Evolutionary conservation across 2,797 vertebrate genomes (phyloP).

Genomic region (Decapterus maruadsi): DNA sequence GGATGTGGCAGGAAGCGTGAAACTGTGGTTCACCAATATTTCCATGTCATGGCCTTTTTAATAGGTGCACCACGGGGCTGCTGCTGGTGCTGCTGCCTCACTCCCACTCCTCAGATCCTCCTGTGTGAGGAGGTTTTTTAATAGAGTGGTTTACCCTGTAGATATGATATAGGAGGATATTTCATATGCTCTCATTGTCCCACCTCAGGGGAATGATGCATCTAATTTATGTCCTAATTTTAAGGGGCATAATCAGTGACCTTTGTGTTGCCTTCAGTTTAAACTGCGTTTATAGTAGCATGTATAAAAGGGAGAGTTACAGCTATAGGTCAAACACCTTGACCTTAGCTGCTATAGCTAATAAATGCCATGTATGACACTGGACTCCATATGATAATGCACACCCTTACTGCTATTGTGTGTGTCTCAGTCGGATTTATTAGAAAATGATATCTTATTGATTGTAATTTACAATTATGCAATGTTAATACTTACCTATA

Average conservation of each 20-base stretch:
- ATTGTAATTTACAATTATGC: background rate
- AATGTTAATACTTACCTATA: background rate
- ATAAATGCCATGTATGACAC: background rate
- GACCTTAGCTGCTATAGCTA: constrained; percentile 18
- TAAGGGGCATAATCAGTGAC: constrained; percentile 16
- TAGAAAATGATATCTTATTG: background rate
- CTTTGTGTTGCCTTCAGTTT: constrained; percentile 4
- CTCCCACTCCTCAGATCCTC: background rate
- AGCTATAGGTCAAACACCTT: constrained; percentile 43
- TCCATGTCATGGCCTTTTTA: constrained; percentile 31
- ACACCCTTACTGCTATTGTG: background rate
- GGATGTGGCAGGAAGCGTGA: constrained; percentile 49
- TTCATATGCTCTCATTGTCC: background rate
- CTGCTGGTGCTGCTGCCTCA: background rate
- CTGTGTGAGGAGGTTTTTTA: background rate
- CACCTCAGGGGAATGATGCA: background rate
- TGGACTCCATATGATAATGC: background rate
- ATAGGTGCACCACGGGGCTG: constrained; percentile 17
- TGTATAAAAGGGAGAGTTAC: constrained; percentile 7
- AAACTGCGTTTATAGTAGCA: background rate
- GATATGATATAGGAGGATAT: background rate
- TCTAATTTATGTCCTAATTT: background rate
- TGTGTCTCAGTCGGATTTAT: background rate
- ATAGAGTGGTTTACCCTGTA: background rate
- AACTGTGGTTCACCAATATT: constrained; percentile 27